Evolutionary conservation across 1,140 invertebrate genomes (phyloP).

Genomic region (Luehdorfia chinensis): DNA sequence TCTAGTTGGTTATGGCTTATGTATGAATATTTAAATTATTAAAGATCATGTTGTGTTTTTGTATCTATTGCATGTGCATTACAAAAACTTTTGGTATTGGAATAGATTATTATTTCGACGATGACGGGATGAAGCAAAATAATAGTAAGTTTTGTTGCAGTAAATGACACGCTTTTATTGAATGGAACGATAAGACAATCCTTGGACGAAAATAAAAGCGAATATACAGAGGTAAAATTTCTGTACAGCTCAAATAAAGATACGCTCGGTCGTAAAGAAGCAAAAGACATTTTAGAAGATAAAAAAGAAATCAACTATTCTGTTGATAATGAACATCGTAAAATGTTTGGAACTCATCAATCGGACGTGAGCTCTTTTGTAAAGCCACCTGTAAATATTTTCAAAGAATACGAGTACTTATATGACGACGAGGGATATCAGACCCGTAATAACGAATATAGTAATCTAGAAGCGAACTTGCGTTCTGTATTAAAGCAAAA

Average conservation of each 20-base stretch:
- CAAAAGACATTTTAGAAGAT: too few species aligned
- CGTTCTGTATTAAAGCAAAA: neutral
- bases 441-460: neutral
- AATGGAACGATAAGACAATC: neutral
- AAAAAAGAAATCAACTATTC: neutral
- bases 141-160: neutral
- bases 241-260: neutral
- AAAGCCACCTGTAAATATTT: slow-evolving; percentile 21
- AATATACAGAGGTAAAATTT: too few species aligned
- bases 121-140: neutral
- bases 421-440: slow-evolving; percentile 26
- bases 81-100: slow-evolving; percentile 21
- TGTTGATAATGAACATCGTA: neutral
- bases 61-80: neutral
- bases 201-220: neutral
- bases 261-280: too few species aligned
- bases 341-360: neutral
- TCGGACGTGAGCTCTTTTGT: neutral
- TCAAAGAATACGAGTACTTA: slow-evolving; percentile 40
- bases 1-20: slow-evolving; percentile 16
- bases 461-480: neutral
- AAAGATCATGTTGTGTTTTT: slow-evolving; percentile 1
- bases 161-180: neutral
- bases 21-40: neutral
- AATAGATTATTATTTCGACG: slow-evolving; percentile 34